These are phyloP conservation scores for Nasonia longicornis DNA, from an alignment of 1,140 invertebrate genomes.

Conservation along the genomic window DNA sequence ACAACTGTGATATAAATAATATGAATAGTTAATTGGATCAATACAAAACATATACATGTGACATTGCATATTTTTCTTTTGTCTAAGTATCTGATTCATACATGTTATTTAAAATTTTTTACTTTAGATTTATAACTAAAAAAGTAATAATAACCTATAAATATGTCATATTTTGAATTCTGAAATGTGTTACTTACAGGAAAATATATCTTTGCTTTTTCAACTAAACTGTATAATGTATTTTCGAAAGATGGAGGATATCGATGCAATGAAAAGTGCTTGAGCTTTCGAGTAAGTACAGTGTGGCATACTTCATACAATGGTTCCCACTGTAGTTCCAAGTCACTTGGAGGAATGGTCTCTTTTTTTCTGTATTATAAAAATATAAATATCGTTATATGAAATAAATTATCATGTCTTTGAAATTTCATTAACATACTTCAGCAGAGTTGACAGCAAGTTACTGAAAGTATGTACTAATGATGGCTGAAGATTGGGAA, in stretches of 20 bases:
- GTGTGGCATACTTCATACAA: slow-evolving; percentile 78
- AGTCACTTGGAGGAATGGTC: slow-evolving; percentile 82
- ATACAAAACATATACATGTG: too few species aligned
- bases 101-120: too few species aligned
- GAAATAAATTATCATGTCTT: background rate
- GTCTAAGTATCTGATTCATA: too few species aligned
- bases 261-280: slow-evolving; percentile 74
- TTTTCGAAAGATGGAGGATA: slow-evolving; percentile 67
- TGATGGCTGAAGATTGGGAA: slow-evolving; percentile 81
- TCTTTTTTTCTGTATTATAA: slow-evolving; percentile 76
- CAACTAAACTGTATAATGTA: slow-evolving; percentile 55
- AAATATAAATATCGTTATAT: background rate
- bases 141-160: too few species aligned
- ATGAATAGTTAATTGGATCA: too few species aligned
- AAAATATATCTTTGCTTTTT: slow-evolving; percentile 61
- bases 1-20: too few species aligned
- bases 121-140: too few species aligned
- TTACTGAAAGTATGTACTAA: slow-evolving; percentile 77
- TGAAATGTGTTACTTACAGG: slow-evolving; percentile 55
- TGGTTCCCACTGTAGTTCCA: slow-evolving; percentile 87
- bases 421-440: slow-evolving; percentile 63
- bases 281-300: slow-evolving; percentile 67
- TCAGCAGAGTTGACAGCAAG: slow-evolving; percentile 70
- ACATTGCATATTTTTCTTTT: too few species aligned
- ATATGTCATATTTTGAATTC: slow-evolving; percentile 27